phyloP scores from a whole-genome alignment of 2,888 invertebrate genomes.

The Oscheius myriophilus region DNA sequence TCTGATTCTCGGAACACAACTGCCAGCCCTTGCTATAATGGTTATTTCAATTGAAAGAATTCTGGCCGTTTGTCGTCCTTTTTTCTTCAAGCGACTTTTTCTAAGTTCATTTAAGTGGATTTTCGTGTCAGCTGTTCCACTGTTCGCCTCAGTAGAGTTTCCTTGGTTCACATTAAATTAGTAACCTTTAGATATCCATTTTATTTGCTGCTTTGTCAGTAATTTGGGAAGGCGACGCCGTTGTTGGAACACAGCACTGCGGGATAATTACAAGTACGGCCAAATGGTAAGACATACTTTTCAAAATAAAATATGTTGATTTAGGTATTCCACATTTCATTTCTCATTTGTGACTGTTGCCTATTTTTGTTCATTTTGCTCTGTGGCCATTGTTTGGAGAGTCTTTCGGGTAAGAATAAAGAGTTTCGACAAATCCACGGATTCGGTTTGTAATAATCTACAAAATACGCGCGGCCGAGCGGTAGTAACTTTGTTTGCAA shows the following conservation, averaged over 20 bases:
- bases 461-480: no score
- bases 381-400: no score
- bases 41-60: slow-evolving; percentile 56
- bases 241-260: slow-evolving; percentile 1
- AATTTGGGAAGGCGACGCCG: neutral
- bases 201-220: neutral
- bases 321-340: slow-evolving; percentile 53
- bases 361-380: slow-evolving; percentile 49
- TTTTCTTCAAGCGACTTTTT: slow-evolving; percentile 47
- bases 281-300: neutral
- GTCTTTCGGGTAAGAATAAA: no score
- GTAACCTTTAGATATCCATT: slow-evolving; percentile 7
- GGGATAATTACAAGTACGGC: slow-evolving; percentile 25
- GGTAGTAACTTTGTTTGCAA: no score
- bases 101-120: slow-evolving; percentile 35
- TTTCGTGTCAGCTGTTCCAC: slow-evolving; percentile 29
- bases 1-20: slow-evolving; percentile 59
- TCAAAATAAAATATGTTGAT: no score
- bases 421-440: no score
- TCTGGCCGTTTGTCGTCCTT: slow-evolving; percentile 45
- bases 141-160: slow-evolving; percentile 5
- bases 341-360: slow-evolving; percentile 53
- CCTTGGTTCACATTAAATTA: neutral
- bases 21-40: slow-evolving; percentile 55
- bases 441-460: no score